Percentiles rank a stretch among this genome's conserved stretches.
Conservation (phyloP, 2,797 vertebrate species). For the Dendrocincla tyrannina region DNA sequence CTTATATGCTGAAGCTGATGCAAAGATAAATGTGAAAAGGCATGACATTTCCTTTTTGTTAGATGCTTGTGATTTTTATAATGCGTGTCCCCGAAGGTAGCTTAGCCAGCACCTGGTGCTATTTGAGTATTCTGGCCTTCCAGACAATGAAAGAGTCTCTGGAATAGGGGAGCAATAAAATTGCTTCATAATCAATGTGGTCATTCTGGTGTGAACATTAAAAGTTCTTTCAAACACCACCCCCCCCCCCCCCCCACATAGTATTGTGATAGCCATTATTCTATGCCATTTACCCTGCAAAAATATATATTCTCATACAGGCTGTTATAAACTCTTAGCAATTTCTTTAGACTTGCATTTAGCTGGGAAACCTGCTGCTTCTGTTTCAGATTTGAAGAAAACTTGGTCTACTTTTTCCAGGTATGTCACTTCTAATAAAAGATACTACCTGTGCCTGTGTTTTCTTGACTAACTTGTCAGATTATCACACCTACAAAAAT, state of each 20-base stretch:
- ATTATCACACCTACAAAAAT: constrained; percentile 22
- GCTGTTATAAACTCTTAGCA: neutral
- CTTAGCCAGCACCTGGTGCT: neutral
- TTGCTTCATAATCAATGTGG: neutral
- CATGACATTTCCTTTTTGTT: constrained; percentile 38
- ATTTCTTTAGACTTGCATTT: neutral
- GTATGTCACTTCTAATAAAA: constrained; percentile 12
- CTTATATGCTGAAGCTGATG: neutral
- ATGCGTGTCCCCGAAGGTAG: neutral
- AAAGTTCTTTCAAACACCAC: neutral
- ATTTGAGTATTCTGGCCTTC: neutral
- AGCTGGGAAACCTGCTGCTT: neutral
- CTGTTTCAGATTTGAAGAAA: constrained; percentile 14
- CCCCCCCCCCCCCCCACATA: neutral
- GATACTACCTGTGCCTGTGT: neutral
- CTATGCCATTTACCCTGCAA: neutral
- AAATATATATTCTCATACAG: neutral
- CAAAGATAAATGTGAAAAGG: constrained; percentile 42
- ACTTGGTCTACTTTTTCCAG: neutral
- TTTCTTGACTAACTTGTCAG: constrained; percentile 5
- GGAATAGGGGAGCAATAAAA: neutral
- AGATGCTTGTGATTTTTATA: constrained; percentile 3
- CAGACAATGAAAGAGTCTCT: neutral
- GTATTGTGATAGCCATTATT: neutral
- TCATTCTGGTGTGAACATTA: neutral